A percentile compares a stretch with the other conserved stretches of the same genome.
Evolutionary conservation across 2,888 invertebrate species (phyloP).

Genomic region (Homarus gammarus): DNA sequence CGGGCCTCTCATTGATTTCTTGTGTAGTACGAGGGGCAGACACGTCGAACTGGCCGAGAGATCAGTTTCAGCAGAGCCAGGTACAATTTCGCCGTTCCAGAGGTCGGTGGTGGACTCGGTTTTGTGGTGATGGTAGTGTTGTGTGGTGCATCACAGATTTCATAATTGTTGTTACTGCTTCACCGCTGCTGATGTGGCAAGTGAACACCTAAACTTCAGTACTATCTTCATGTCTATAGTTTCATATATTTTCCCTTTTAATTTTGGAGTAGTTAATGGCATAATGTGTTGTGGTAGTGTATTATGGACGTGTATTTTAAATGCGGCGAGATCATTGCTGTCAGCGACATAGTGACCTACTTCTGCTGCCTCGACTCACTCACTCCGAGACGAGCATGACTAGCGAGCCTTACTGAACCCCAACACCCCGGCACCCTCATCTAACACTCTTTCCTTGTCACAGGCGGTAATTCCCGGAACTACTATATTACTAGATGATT

Average conservation of each 20-base stretch:
- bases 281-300: neutral
- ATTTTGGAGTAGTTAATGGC: neutral
- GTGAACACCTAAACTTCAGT: neutral
- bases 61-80: slow-evolving; percentile 20
- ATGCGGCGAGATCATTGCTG: neutral
- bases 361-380: neutral
- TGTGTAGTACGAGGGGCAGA: slow-evolving; percentile 44
- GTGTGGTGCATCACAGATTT: neutral
- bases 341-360: neutral
- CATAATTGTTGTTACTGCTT: neutral
- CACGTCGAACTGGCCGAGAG: slow-evolving; percentile 36
- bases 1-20: slow-evolving; percentile 39
- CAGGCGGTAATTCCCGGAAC: no score
- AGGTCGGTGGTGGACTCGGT: neutral
- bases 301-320: neutral
- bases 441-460: no score
- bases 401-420: no score
- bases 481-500: neutral
- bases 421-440: no score
- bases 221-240: neutral
- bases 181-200: slow-evolving; percentile 31
- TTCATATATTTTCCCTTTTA: neutral
- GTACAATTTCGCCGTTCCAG: slow-evolving; percentile 28
- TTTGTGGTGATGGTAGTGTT: neutral
- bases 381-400: no score